Conservation (phyloP, 2,113 vertebrate species). For the Callospermophilus lateralis region DNA sequence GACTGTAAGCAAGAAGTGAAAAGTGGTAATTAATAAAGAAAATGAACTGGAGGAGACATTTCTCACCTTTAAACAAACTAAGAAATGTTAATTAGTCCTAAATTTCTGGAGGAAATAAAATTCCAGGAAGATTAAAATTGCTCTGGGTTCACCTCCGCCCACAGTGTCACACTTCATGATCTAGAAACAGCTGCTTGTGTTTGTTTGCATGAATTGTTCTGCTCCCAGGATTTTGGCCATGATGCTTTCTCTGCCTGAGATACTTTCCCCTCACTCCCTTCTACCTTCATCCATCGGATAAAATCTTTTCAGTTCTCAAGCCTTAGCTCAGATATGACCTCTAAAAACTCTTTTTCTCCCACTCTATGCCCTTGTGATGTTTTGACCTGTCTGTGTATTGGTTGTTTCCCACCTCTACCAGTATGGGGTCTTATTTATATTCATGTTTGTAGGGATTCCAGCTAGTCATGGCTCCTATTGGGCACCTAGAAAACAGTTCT, state of each 20-base stretch:
- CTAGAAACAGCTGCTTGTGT: neutral
- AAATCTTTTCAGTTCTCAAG: neutral
- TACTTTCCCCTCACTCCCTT: neutral
- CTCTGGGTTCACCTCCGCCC: neutral
- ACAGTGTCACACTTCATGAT: neutral
- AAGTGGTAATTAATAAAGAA: neutral
- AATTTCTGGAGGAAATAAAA: slow-evolving; percentile 38
- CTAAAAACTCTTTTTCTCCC: neutral
- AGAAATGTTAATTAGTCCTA: neutral
- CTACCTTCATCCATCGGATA: neutral
- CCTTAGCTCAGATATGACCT: neutral
- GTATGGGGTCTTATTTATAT: neutral
- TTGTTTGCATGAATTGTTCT: neutral
- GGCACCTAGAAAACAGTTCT: neutral
- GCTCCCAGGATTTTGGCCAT: neutral
- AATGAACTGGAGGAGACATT: neutral
- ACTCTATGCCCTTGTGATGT: neutral
- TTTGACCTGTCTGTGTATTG: neutral
- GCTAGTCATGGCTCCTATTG: neutral
- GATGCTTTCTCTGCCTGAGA: neutral
- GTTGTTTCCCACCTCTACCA: neutral
- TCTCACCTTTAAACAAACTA: neutral
- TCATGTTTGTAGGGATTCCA: neutral
- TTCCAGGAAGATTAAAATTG: neutral
- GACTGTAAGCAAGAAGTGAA: neutral